phyloP scores from a whole-genome alignment of 2,888 invertebrate species.

The Actias luna region DNA sequence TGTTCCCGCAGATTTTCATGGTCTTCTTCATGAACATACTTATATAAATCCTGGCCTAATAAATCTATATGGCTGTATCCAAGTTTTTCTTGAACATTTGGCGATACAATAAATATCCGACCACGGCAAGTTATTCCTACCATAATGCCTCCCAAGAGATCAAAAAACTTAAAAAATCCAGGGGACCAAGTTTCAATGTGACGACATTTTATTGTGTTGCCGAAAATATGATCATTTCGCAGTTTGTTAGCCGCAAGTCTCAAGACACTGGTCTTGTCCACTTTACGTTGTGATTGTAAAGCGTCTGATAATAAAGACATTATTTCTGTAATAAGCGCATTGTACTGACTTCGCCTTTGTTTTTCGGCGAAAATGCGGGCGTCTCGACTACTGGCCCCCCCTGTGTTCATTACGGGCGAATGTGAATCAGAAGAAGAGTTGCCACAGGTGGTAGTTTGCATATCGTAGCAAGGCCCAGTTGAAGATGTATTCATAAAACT shows the following conservation, averaged over 20 bases:
- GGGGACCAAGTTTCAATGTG: slow-evolving; percentile 77
- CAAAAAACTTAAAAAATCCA: slow-evolving; percentile 83
- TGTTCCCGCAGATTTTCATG: slow-evolving; percentile 87
- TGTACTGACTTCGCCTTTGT: slow-evolving; percentile 93
- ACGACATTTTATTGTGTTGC: slow-evolving; percentile 74
- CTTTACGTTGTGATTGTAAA: slow-evolving; percentile 89
- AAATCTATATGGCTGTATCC: slow-evolving; percentile 95
- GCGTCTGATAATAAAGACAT: slow-evolving; percentile 92
- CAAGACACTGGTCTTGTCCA: slow-evolving; percentile 95
- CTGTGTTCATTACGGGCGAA: slow-evolving; percentile 63
- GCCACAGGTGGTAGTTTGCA: slow-evolving; percentile 51
- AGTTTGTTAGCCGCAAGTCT: slow-evolving; percentile 93
- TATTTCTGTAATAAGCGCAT: slow-evolving; percentile 91
- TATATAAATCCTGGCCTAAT: slow-evolving; percentile 93
- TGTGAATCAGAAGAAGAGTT: slow-evolving; percentile 72
- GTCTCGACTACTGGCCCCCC: slow-evolving; percentile 87
- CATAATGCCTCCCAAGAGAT: slow-evolving; percentile 89
- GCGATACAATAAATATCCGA: slow-evolving; percentile 92
- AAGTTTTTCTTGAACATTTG: slow-evolving; percentile 90
- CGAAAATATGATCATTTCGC: slow-evolving; percentile 88
- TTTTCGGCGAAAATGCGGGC: slow-evolving; percentile 95
- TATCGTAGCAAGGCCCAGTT: slow-evolving; percentile 43
- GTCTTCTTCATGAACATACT: slow-evolving; percentile 92
- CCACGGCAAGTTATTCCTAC: slow-evolving; percentile 90
- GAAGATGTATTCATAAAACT: slow-evolving; percentile 58